phyloP scores from a whole-genome alignment of 1,140 invertebrate genomes.

The Heliconius hermathena region DNA sequence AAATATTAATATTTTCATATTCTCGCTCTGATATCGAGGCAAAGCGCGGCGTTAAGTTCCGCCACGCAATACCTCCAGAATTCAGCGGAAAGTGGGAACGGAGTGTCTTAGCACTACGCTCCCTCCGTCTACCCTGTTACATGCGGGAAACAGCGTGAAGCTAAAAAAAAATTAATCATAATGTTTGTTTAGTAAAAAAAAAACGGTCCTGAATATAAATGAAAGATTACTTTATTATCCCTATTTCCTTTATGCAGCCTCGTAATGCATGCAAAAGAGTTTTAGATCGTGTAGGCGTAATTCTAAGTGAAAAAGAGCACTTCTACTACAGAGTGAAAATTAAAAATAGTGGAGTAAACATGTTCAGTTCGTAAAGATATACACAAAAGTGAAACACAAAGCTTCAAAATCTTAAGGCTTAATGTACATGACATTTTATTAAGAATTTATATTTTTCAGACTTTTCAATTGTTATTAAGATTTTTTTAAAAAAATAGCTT shows the following conservation, averaged over 20 bases:
- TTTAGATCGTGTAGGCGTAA: constrained; percentile 21
- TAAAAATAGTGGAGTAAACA: constrained; percentile 28
- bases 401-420: background rate
- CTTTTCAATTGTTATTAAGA: background rate
- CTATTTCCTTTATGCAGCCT: background rate
- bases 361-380: constrained; percentile 16
- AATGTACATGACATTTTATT: background rate
- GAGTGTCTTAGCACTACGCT: too few species aligned
- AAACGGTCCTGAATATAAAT: background rate
- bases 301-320: constrained; percentile 25
- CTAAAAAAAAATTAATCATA: too few species aligned
- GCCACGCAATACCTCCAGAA: too few species aligned
- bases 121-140: too few species aligned
- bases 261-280: constrained; percentile 16
- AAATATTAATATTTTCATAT: too few species aligned
- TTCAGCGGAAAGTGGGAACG: too few species aligned
- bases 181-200: too few species aligned
- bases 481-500: too few species aligned
- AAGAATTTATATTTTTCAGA: background rate
- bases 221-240: background rate
- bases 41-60: too few species aligned
- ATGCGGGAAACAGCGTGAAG: too few species aligned
- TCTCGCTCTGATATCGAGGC: too few species aligned
- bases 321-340: constrained; percentile 23
- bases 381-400: constrained; percentile 14